phyloP scores from a whole-genome alignment of 2,888 invertebrate species.

The Dryobota labecula region DNA sequence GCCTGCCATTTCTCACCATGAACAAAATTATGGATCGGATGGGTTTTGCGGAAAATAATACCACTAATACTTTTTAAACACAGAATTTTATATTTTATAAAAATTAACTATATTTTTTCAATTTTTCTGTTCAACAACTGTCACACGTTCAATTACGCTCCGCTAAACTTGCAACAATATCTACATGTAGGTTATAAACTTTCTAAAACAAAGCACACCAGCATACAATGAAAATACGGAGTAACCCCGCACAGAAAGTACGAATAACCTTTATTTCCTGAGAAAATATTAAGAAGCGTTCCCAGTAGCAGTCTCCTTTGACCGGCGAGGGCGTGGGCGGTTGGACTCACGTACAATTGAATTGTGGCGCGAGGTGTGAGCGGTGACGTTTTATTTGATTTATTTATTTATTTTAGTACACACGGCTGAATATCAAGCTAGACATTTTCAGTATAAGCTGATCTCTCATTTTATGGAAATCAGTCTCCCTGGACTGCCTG shows the following conservation, averaged over 20 bases:
- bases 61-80: too few relatives aligned
- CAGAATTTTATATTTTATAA: too few relatives aligned
- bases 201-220: constrained; percentile 28
- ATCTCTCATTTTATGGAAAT: too few relatives aligned
- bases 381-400: constrained; percentile 22
- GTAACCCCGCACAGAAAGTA: constrained; percentile 59
- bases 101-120: too few relatives aligned
- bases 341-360: constrained; percentile 72
- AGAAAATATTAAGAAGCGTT: constrained; percentile 71
- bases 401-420: too few relatives aligned
- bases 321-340: constrained; percentile 72
- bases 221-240: constrained; percentile 46
- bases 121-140: too few relatives aligned
- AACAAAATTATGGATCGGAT: too few relatives aligned
- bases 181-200: background rate
- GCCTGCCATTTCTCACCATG: too few relatives aligned
- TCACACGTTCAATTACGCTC: background rate
- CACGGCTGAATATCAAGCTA: too few relatives aligned
- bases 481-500: too few relatives aligned
- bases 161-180: background rate
- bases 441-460: too few relatives aligned
- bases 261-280: constrained; percentile 77
- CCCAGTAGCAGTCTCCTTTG: constrained; percentile 74
- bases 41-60: too few relatives aligned
- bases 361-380: constrained; percentile 35